Base-by-base conservation (phyloP, 30 jellyfish, hydroid and myxozoan species). In the Turritopsis rubra region DNA sequence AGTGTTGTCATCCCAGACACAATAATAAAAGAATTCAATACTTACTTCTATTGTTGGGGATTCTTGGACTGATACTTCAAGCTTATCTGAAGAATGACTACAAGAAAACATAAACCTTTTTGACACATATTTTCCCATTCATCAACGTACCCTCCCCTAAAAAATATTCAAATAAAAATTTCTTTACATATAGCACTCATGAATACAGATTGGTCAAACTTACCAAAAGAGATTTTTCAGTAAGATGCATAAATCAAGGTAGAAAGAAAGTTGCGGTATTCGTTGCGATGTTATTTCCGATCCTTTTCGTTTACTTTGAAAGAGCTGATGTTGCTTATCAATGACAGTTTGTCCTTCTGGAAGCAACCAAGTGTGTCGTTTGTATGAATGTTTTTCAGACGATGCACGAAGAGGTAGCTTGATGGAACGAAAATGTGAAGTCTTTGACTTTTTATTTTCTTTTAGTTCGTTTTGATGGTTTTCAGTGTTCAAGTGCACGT, bases 271-370 rank as follows among this genome's bases (percentile, higher is more conserved):
- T 29, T 53, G 20, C 16, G 96, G 96, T 1, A 76, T 73, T 79
- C 82, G 80, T 7, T 88, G 90, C 1, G 90, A 86, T 1, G 89
- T 84, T 68, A 27, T 68, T 17, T n/a, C 30, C 30, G 77, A 27
- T 68, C 77, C 30, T 19, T 23, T n/a, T 27, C 8, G 28, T 19
- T 68, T 68, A 23, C 19, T 23, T 19, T 22, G 4, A n/a, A 7
- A 27, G 66, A 89, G 77, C 53, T 89, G 96, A 8, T 77, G 26
- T 81, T 89, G 93, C 27, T 81, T 89, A 65, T 89, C 96, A 53
- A 89, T 70, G 13, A 89, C 96, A 7, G 96, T 89, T 52, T 88
- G 93, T 68, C 96, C 85, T 71, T 89, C 96, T 21, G 96, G 96
- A 20, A 89, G 75, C 21, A 89, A 54, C 96, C 94, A 84, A 20